Evolutionary conservation across 2,888 invertebrate species (phyloP).

Genomic region (Ornithoptera alexandrae): DNA sequence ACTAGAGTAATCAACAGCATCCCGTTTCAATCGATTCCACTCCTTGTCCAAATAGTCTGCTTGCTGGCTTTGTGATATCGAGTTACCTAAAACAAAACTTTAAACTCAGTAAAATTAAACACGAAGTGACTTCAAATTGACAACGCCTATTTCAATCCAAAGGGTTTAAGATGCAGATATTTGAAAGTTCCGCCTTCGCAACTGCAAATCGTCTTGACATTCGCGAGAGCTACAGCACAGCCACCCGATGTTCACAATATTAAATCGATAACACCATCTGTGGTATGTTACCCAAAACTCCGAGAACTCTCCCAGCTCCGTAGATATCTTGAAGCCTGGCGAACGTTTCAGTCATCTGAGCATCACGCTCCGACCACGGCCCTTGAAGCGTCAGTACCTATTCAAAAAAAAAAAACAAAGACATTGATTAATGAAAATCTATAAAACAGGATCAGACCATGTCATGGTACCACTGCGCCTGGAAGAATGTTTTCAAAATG

Average conservation of each 20-base stretch:
- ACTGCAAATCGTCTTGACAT: not conserved
- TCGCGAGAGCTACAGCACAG: not conserved
- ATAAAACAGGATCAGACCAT: not conserved
- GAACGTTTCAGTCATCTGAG: conserved; percentile 80
- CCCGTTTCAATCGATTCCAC: conserved; percentile 55
- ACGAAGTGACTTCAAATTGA: too few species aligned
- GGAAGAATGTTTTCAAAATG: not conserved
- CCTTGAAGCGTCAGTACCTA: conserved; percentile 80
- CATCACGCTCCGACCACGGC: conserved; percentile 80
- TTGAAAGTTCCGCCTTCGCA: not conserved
- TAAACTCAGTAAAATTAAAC: too few species aligned
- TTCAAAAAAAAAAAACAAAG: not conserved
- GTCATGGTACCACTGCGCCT: not conserved
- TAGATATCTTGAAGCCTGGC: conserved; percentile 79
- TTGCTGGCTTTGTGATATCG: conserved; percentile 57
- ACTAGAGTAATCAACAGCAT: conserved; percentile 43
- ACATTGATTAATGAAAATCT: not conserved
- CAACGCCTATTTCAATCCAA: not conserved
- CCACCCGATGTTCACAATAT: not conserved
- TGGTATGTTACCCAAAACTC: conserved; percentile 69
- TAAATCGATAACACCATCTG: conserved; percentile 25
- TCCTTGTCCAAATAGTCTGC: conserved; percentile 55
- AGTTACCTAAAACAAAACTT: conserved; percentile 55
- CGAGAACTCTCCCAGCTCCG: conserved; percentile 78
- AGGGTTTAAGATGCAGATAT: not conserved